Conservation (phyloP, 1,140 invertebrate species). For the Tribolium madens region DNA sequence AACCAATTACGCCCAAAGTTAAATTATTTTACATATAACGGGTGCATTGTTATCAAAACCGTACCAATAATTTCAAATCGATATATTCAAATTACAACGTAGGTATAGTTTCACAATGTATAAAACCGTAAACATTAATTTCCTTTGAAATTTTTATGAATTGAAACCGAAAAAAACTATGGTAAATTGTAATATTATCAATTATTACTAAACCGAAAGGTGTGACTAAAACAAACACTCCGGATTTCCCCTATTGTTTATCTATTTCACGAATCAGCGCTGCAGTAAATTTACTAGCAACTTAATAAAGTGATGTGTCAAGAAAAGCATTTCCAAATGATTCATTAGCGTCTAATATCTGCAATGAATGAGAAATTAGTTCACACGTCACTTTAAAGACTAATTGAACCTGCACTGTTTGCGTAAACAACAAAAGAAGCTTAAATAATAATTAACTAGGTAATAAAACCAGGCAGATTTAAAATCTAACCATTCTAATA, state of each 20-base stretch:
- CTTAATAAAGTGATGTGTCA: constrained; percentile 21
- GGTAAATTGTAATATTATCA: not conserved
- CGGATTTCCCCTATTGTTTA: constrained; percentile 27
- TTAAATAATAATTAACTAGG: not conserved
- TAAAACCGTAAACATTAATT: too few relatives aligned
- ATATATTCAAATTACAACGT: not conserved
- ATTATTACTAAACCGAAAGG: constrained; percentile 6
- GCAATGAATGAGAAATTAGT: constrained; percentile 25
- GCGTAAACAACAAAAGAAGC: not conserved
- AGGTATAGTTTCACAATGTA: too few relatives aligned
- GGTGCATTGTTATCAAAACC: not conserved
- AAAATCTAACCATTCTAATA: not conserved
- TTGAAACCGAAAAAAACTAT: too few relatives aligned
- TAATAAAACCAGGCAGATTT: not conserved
- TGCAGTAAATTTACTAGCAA: not conserved
- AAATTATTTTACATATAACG: not conserved
- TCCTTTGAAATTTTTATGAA: too few relatives aligned
- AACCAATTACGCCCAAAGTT: constrained; percentile 26
- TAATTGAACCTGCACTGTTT: not conserved
- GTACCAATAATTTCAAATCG: not conserved
- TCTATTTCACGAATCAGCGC: constrained; percentile 8
- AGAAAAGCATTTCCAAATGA: constrained; percentile 20
- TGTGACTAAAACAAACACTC: constrained; percentile 27
- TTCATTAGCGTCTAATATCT: constrained; percentile 21
- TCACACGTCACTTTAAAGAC: constrained; percentile 9